phyloP scores from a whole-genome alignment of 2,113 vertebrate species.

The Prunella fulvescens region DNA sequence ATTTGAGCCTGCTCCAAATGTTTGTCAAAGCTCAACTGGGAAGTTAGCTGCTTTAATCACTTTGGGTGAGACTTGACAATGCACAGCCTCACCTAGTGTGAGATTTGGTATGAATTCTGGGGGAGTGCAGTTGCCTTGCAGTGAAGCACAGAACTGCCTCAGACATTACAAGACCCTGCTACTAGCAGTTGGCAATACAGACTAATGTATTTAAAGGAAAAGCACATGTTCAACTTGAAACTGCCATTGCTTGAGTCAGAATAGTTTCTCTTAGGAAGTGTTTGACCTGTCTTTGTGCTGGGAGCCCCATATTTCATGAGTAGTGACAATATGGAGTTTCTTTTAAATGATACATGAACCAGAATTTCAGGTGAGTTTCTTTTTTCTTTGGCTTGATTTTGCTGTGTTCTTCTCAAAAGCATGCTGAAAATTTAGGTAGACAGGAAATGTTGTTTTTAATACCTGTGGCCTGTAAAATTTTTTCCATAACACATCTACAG shows the following conservation, averaged over 20 bases:
- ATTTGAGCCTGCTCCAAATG: neutral
- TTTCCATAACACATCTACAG: slow-evolving; percentile 73
- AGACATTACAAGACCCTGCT: accelerated
- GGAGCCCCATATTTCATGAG: neutral
- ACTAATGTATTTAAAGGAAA: neutral
- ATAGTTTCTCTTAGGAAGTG: neutral
- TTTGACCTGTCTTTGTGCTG: slow-evolving; percentile 29
- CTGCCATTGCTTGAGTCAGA: neutral
- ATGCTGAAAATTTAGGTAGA: neutral
- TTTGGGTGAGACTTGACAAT: neutral
- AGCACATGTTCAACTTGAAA: neutral
- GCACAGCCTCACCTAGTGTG: neutral
- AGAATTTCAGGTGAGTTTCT: neutral
- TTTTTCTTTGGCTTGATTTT: neutral
- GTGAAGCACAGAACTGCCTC: neutral
- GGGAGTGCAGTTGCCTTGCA: neutral
- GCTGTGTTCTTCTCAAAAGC: slow-evolving; percentile 1
- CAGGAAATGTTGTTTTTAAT: neutral
- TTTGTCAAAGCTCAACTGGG: neutral
- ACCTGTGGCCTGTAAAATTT: slow-evolving; percentile 30
- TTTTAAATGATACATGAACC: neutral
- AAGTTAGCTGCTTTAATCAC: neutral
- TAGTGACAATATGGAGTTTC: neutral
- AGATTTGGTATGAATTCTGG: neutral
- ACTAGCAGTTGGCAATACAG: neutral